Evolutionary conservation across 2,888 invertebrate genomes (phyloP).

Genomic region (Pachydiplax longipennis): DNA sequence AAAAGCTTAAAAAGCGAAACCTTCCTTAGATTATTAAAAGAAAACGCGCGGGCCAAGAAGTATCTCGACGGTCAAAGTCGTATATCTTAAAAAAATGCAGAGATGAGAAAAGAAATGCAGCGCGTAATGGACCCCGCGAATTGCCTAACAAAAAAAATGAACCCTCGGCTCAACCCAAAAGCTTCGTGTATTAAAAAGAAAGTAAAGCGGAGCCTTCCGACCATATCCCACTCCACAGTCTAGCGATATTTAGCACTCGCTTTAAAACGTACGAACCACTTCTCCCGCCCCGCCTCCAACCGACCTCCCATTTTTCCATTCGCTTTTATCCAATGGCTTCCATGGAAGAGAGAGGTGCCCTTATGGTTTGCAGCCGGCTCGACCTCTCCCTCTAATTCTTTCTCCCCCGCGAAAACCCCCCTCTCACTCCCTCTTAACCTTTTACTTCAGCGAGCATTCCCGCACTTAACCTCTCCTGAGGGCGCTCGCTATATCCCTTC

Average conservation of each 20-base stretch:
- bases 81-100: neutral
- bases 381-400: conserved; percentile 29
- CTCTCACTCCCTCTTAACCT: conserved; percentile 33
- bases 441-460: conserved; percentile 44
- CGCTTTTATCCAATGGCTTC: conserved; percentile 38
- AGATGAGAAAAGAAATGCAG: neutral
- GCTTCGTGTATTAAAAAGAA: neutral
- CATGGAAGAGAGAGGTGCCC: neutral
- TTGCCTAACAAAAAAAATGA: neutral
- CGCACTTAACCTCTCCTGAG: conserved; percentile 45
- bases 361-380: neutral
- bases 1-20: neutral
- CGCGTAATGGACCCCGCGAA: conserved; percentile 22
- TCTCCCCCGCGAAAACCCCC: neutral
- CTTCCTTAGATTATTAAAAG: neutral
- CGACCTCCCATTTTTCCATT: conserved; percentile 11
- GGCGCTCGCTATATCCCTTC: conserved; percentile 40
- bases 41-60: neutral
- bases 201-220: conserved; percentile 6
- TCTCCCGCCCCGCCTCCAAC: conserved; percentile 4
- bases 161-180: conserved; percentile 13
- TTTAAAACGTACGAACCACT: conserved; percentile 41
- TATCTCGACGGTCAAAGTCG: neutral
- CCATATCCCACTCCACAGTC: neutral
- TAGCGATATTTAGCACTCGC: conserved; percentile 36